A percentile compares a stretch with the other conserved stretches of the same genome.
phyloP scores from a whole-genome alignment of 2,113 vertebrate genomes.

The Calyptommatus sinebrachiatus region DNA sequence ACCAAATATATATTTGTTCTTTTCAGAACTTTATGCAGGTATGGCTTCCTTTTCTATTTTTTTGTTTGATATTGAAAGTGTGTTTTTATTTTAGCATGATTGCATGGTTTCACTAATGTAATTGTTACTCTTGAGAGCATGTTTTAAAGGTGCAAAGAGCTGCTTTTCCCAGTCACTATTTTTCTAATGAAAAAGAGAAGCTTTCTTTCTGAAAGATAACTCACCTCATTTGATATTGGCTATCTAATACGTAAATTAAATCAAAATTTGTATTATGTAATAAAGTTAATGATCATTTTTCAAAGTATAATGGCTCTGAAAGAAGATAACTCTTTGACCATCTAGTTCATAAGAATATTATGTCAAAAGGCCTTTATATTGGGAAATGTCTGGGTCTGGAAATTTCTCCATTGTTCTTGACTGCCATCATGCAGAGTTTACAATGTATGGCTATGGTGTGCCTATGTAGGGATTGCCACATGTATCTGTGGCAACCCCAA shows the following conservation, averaged over 20 bases:
- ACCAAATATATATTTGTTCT: background rate
- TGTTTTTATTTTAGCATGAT: background rate
- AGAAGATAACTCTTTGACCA: background rate
- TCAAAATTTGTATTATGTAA: too few relatives aligned
- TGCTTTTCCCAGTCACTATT: slow-evolving; percentile 31
- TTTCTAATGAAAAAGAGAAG: background rate
- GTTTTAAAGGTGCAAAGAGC: slow-evolving; percentile 44
- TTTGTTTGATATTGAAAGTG: background rate
- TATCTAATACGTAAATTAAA: slow-evolving; percentile 8
- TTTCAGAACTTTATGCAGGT: slow-evolving; percentile 54
- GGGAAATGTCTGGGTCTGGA: background rate
- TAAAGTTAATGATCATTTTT: background rate
- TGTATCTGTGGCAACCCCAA: too few relatives aligned
- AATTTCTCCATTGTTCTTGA: background rate
- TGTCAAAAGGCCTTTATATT: background rate
- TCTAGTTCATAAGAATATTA: background rate
- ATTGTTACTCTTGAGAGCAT: background rate
- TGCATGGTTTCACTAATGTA: slow-evolving; percentile 32
- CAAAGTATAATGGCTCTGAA: slow-evolving; percentile 31
- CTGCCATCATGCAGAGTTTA: slow-evolving; percentile 7
- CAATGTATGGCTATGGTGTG: background rate
- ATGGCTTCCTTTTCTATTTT: slow-evolving; percentile 2
- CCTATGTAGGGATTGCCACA: background rate
- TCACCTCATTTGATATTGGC: background rate
- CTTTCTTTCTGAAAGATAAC: background rate